These are phyloP conservation scores for Hoplodrina blanda DNA, from an alignment of 2,888 invertebrate species.

Conservation along the genomic window DNA sequence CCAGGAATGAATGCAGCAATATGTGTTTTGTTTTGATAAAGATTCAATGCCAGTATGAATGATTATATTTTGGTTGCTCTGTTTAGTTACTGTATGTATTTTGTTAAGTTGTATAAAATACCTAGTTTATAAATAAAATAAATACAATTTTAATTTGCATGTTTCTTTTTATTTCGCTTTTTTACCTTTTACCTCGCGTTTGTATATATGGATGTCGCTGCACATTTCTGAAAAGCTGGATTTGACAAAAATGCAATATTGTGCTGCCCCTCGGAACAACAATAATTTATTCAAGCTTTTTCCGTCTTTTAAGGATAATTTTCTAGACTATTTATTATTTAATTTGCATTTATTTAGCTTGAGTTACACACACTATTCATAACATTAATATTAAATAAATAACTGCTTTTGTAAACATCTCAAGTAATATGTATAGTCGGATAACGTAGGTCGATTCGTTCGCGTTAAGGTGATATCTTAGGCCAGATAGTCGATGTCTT, in stretches of 20 bases:
- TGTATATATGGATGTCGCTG: slow-evolving; percentile 54
- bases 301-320: not conserved
- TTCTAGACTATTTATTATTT: not conserved
- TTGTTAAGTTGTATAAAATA: slow-evolving; percentile 91
- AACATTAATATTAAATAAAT: slow-evolving; percentile 54
- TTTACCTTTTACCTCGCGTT: slow-evolving; percentile 59
- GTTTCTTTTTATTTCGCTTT: slow-evolving; percentile 81
- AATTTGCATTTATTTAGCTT: slow-evolving; percentile 35
- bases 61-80: slow-evolving; percentile 85
- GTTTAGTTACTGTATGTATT: slow-evolving; percentile 90
- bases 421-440: slow-evolving; percentile 81
- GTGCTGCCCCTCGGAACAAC: not conserved
- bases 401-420: slow-evolving; percentile 80
- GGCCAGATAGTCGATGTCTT: slow-evolving; percentile 87
- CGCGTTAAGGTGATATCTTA: slow-evolving; percentile 81
- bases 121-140: slow-evolving; percentile 89
- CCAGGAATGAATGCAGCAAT: slow-evolving; percentile 66
- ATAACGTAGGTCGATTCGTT: slow-evolving; percentile 76
- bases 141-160: slow-evolving; percentile 85
- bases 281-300: slow-evolving; percentile 1
- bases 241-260: slow-evolving; percentile 1
- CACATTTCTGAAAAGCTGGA: slow-evolving; percentile 8
- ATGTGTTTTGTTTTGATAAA: slow-evolving; percentile 45
- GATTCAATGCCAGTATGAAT: slow-evolving; percentile 78
- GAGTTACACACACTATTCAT: slow-evolving; percentile 40